Evolutionary conservation across 2,888 invertebrate species (phyloP).

Genomic region (Bombylius discolor): DNA sequence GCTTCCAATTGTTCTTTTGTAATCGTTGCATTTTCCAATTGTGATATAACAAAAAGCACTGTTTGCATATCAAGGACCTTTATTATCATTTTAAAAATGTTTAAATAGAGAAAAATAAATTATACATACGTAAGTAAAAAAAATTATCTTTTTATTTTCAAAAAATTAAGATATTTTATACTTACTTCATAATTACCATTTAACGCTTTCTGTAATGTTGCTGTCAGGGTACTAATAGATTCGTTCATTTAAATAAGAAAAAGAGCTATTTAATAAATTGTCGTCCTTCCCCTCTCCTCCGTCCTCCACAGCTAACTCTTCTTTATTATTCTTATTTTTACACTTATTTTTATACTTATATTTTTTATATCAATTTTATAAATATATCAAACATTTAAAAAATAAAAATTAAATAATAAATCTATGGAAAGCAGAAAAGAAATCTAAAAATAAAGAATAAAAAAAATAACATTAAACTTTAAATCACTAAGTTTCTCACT

Average conservation of each 20-base stretch:
- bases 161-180: slow-evolving; percentile 17
- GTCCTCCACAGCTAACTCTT: neutral
- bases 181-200: slow-evolving; percentile 98
- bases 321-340: neutral
- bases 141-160: neutral
- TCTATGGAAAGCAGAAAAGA: too few relatives aligned
- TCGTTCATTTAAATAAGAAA: slow-evolving; percentile 52
- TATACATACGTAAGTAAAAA: neutral
- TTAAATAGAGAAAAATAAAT: neutral
- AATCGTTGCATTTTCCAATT: slow-evolving; percentile 70
- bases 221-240: slow-evolving; percentile 79
- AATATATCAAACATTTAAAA: too few relatives aligned
- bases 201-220: slow-evolving; percentile 91
- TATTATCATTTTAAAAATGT: slow-evolving; percentile 20
- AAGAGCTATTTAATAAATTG: neutral
- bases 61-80: slow-evolving; percentile 92
- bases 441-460: too few relatives aligned
- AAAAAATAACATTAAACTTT: too few relatives aligned
- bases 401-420: too few relatives aligned
- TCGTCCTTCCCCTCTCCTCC: neutral
- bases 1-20: slow-evolving; percentile 44
- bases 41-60: slow-evolving; percentile 84
- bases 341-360: neutral
- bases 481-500: too few relatives aligned
- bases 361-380: too few relatives aligned